These are phyloP conservation scores for Melanostoma scalare DNA, from an alignment of 2,888 invertebrate species.

Conservation along the genomic window DNA sequence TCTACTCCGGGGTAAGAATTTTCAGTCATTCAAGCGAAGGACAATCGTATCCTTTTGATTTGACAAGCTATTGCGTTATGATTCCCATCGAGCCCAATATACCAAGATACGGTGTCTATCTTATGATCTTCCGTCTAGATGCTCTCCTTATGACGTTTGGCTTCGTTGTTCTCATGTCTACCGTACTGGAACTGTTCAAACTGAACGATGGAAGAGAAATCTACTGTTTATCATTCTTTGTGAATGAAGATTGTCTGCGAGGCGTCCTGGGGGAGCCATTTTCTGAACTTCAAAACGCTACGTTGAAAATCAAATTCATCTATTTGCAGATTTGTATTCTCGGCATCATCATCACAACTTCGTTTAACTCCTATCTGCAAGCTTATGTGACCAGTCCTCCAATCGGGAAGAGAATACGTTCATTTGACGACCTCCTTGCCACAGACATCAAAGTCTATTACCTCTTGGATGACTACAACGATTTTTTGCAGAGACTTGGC, in stretches of 20 bases:
- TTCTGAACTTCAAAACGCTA: slow-evolving; percentile 74
- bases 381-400: slow-evolving; percentile 78
- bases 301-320: slow-evolving; percentile 75
- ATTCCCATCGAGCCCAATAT: slow-evolving; percentile 78
- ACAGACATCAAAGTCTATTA: slow-evolving; percentile 71
- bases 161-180: slow-evolving; percentile 74
- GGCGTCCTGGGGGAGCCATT: slow-evolving; percentile 78
- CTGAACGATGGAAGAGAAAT: slow-evolving; percentile 73
- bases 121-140: slow-evolving; percentile 75
- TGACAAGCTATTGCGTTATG: slow-evolving; percentile 77
- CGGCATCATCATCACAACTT: slow-evolving; percentile 78
- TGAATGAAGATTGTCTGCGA: slow-evolving; percentile 78
- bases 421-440: slow-evolving; percentile 76
- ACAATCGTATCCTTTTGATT: slow-evolving; percentile 77
- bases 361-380: slow-evolving; percentile 78
- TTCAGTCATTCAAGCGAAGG: slow-evolving; percentile 70
- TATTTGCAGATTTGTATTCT: slow-evolving; percentile 78
- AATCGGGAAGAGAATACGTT: slow-evolving; percentile 73
- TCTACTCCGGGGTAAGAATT: slow-evolving; percentile 75
- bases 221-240: slow-evolving; percentile 73
- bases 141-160: slow-evolving; percentile 75
- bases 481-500: slow-evolving; percentile 10
- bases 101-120: slow-evolving; percentile 76
- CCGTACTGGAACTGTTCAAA: slow-evolving; percentile 74
- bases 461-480: not conserved